These are phyloP conservation scores for Apodemia zela DNA, from an alignment of 2,888 invertebrate genomes.

Conservation along the genomic window DNA sequence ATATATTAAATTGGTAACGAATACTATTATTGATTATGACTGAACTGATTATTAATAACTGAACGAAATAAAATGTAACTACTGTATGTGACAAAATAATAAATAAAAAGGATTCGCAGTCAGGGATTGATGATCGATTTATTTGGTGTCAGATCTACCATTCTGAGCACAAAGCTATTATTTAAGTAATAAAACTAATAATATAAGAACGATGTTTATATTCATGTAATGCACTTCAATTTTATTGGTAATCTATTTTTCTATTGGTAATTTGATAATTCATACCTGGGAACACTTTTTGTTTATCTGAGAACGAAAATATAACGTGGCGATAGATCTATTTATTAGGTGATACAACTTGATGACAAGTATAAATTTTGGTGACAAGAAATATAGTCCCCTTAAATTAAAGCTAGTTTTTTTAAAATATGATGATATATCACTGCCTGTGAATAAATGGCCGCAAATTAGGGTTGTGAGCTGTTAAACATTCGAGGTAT, in stretches of 20 bases:
- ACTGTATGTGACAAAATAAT: neutral
- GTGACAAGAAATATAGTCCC: conserved; percentile 5
- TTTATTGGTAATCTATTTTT: no score
- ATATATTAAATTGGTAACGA: conserved; percentile 5
- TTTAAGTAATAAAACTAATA: no score
- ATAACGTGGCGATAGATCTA: neutral
- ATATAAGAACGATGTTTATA: no score
- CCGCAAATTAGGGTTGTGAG: no score
- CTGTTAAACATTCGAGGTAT: no score
- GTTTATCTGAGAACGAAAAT: neutral
- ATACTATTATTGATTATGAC: conserved; percentile 5
- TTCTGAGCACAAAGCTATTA: neutral
- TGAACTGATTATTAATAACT: no score
- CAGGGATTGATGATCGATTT: neutral
- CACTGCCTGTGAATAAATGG: no score
- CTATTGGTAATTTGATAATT: conserved; percentile 8
- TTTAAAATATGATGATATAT: no score
- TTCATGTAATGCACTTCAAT: no score
- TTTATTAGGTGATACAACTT: neutral
- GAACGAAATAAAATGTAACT: neutral
- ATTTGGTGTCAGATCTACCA: neutral
- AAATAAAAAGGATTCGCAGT: conserved; percentile 2
- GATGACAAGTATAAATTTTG: neutral
- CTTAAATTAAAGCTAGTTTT: no score
- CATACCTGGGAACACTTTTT: conserved; percentile 1